A percentile compares a stretch with the other conserved stretches of the same genome.
phyloP scores from a whole-genome alignment of 1,140 invertebrate genomes.

The Papilio glaucus region DNA sequence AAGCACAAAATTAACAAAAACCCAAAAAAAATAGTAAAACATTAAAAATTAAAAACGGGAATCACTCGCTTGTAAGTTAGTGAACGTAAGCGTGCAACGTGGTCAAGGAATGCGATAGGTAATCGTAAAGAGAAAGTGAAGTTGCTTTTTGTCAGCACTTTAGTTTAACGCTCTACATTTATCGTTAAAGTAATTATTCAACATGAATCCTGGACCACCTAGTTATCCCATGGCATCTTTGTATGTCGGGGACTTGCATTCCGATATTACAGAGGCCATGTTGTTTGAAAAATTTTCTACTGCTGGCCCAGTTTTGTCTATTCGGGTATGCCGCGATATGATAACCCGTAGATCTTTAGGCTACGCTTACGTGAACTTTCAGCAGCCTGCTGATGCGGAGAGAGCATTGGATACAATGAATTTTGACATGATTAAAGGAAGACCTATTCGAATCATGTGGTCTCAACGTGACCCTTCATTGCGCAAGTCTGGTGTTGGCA shows the following conservation, averaged over 20 bases:
- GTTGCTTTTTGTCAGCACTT: slow-evolving; percentile 65
- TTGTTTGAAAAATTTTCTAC: slow-evolving; percentile 99
- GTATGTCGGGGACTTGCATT: slow-evolving; percentile 99
- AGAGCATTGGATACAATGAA: too few relatives aligned
- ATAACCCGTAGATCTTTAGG: slow-evolving; percentile 98
- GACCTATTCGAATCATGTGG: too few relatives aligned
- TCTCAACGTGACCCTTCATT: too few relatives aligned
- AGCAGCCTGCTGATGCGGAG: slow-evolving; percentile 99
- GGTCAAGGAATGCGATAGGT: slow-evolving; percentile 81
- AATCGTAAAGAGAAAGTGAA: slow-evolving; percentile 84
- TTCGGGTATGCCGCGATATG: slow-evolving; percentile 99
- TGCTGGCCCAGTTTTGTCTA: slow-evolving; percentile 98
- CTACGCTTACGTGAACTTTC: slow-evolving; percentile 99
- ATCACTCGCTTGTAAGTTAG: slow-evolving; percentile 83
- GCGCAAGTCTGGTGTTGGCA: too few relatives aligned
- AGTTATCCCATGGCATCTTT: slow-evolving; percentile 98
- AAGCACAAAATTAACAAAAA: slow-evolving; percentile 87
- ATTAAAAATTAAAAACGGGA: slow-evolving; percentile 85
- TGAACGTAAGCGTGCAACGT: slow-evolving; percentile 84
- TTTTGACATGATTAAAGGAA: too few relatives aligned
- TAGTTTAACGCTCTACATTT: slow-evolving; percentile 67
- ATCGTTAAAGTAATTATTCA: slow-evolving; percentile 60
- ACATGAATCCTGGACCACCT: slow-evolving; percentile 91
- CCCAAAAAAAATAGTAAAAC: slow-evolving; percentile 88
- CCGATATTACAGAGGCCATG: slow-evolving; percentile 99